These are phyloP conservation scores for Sesia apiformis DNA, from an alignment of 2,888 invertebrate genomes.

Conservation along the genomic window DNA sequence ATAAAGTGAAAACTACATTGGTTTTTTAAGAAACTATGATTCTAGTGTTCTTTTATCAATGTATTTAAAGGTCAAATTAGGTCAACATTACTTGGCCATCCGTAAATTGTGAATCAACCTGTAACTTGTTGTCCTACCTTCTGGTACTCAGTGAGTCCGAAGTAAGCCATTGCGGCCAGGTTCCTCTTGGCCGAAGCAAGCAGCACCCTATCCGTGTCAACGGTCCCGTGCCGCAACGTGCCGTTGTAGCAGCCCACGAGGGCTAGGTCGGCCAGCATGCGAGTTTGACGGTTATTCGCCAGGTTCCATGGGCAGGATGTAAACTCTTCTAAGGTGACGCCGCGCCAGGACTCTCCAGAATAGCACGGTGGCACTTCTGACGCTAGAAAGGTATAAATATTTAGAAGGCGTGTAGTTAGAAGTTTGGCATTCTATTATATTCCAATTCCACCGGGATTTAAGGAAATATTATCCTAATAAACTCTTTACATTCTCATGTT, in stretches of 20 bases:
- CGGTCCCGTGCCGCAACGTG: constrained; percentile 78
- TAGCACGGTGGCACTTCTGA: constrained; percentile 90
- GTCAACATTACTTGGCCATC: too few relatives aligned
- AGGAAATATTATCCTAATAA: too few relatives aligned
- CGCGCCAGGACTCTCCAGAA: constrained; percentile 87
- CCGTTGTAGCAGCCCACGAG: constrained; percentile 97
- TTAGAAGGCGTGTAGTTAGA: too few relatives aligned
- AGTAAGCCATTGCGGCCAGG: constrained; percentile 95
- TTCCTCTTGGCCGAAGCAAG: constrained; percentile 97
- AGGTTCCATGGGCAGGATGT: constrained; percentile 93
- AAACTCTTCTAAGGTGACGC: constrained; percentile 93
- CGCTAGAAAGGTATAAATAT: constrained; percentile 29
- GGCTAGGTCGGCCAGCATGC: constrained; percentile 97
- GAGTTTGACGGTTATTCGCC: constrained; percentile 96
- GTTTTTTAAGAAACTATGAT: too few relatives aligned
- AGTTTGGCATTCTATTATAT: too few relatives aligned
- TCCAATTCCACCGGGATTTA: too few relatives aligned
- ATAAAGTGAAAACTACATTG: too few relatives aligned
- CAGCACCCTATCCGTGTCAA: constrained; percentile 88
- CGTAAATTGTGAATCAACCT: too few relatives aligned
- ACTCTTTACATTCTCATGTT: too few relatives aligned
- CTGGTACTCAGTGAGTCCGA: constrained; percentile 97
- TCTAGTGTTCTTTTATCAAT: too few relatives aligned
- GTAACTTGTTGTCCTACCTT: constrained; percentile 71
- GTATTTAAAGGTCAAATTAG: too few relatives aligned